Conservation (phyloP, 2,113 vertebrate genomes). For the Eclectus roratus region DNA sequence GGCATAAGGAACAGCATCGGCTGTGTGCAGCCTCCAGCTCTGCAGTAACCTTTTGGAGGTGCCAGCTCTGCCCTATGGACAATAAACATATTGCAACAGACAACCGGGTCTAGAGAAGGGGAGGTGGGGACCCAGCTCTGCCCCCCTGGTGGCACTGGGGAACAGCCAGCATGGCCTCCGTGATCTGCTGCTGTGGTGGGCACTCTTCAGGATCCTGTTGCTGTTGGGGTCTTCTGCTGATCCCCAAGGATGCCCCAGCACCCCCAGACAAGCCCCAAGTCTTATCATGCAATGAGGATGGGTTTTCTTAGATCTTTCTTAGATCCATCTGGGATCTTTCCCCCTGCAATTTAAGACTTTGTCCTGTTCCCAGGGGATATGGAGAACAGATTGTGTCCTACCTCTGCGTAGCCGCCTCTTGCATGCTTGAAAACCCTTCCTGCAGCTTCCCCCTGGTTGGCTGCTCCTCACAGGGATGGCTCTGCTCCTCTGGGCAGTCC, state of each 20-base stretch:
- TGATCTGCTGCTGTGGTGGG: neutral
- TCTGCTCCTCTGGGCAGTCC: fast-evolving
- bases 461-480: neutral
- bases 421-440: neutral
- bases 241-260: neutral
- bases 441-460: neutral
- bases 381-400: neutral
- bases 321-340: neutral
- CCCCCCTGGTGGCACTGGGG: fast-evolving
- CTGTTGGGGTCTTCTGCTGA: neutral
- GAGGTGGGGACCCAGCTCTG: neutral
- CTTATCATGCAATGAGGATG: neutral
- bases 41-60: neutral
- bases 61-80: neutral
- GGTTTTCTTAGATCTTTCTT: neutral
- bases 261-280: neutral
- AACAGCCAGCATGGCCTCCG: neutral
- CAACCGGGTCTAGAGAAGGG: neutral
- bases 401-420: neutral
- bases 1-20: neutral
- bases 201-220: neutral
- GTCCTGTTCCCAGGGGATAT: neutral
- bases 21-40: neutral
- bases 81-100: neutral
- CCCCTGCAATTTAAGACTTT: neutral